Evolutionary conservation across 2,888 invertebrate genomes (phyloP).

Genomic region (Plagodis pulveraria): DNA sequence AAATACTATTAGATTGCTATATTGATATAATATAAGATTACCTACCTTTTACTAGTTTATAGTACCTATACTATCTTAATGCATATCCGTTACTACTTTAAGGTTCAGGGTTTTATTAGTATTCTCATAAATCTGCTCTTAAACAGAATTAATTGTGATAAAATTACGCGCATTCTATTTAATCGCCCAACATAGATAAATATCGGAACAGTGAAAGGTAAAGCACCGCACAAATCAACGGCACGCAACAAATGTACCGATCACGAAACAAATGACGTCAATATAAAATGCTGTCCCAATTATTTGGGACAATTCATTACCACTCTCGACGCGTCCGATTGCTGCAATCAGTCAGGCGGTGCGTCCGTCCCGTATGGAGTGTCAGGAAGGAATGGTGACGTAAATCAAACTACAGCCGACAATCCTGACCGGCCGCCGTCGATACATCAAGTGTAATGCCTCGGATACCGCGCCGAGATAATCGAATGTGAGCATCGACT

Average conservation of each 20-base stretch:
- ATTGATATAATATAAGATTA: no score
- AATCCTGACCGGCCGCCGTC: constrained; percentile 81
- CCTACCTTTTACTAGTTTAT: no score
- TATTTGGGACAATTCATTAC: constrained; percentile 85
- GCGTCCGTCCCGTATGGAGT: constrained; percentile 62
- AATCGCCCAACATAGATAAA: constrained; percentile 53
- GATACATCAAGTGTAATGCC: constrained; percentile 84
- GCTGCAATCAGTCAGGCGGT: constrained; percentile 29
- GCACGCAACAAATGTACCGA: constrained; percentile 76
- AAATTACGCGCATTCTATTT: constrained; percentile 36
- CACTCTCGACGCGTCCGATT: constrained; percentile 62
- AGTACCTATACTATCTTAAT: no score
- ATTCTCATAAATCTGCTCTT: background rate
- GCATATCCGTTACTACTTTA: no score
- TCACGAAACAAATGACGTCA: constrained; percentile 77
- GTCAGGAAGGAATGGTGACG: constrained; percentile 80
- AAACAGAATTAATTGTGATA: constrained; percentile 14
- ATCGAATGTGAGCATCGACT: constrained; percentile 84
- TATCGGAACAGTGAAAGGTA: constrained; percentile 66
- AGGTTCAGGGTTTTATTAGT: background rate
- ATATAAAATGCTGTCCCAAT: constrained; percentile 84
- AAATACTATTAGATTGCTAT: no score
- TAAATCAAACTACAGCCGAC: constrained; percentile 81
- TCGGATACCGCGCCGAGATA: constrained; percentile 83
- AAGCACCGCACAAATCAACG: constrained; percentile 80